Evolutionary conservation across 2,888 invertebrate genomes (phyloP).

Genomic region (Ochropleura leucogaster): DNA sequence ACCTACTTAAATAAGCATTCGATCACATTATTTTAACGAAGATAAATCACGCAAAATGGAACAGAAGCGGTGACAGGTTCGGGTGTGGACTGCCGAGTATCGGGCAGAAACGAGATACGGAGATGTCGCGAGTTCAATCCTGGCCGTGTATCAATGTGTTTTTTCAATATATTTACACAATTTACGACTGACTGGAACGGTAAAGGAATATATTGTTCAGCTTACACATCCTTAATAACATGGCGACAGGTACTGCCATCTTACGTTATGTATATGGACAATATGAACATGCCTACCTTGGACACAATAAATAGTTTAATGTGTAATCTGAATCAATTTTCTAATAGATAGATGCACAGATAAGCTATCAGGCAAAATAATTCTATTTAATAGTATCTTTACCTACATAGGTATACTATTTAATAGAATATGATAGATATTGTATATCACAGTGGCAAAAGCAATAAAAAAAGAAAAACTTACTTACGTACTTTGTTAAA

Average conservation of each 20-base stretch:
- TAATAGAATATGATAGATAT: background rate
- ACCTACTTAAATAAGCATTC: conserved; percentile 61
- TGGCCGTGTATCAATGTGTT: conserved; percentile 56
- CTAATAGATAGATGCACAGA: background rate
- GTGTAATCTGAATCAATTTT: background rate
- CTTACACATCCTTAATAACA: conserved; percentile 35
- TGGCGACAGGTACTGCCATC: conserved; percentile 31
- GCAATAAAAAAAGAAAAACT: conserved; percentile 8
- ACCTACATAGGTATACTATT: background rate
- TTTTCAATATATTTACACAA: conserved; percentile 50
- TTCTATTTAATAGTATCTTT: background rate
- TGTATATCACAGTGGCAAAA: background rate
- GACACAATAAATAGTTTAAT: conserved; percentile 8
- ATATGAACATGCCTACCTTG: background rate
- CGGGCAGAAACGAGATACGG: conserved; percentile 60
- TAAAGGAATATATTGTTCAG: conserved; percentile 46
- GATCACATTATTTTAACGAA: conserved; percentile 61
- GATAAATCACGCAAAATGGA: conserved; percentile 71
- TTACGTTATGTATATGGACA: conserved; percentile 4
- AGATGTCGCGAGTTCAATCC: conserved; percentile 55
- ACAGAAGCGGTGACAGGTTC: conserved; percentile 63
- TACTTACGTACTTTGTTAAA: background rate
- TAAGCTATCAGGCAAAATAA: background rate
- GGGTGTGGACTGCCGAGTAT: conserved; percentile 65
- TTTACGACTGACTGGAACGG: conserved; percentile 49